These are phyloP conservation scores for Butorides virescens DNA, from an alignment of 2,113 vertebrate species.

Conservation along the genomic window DNA sequence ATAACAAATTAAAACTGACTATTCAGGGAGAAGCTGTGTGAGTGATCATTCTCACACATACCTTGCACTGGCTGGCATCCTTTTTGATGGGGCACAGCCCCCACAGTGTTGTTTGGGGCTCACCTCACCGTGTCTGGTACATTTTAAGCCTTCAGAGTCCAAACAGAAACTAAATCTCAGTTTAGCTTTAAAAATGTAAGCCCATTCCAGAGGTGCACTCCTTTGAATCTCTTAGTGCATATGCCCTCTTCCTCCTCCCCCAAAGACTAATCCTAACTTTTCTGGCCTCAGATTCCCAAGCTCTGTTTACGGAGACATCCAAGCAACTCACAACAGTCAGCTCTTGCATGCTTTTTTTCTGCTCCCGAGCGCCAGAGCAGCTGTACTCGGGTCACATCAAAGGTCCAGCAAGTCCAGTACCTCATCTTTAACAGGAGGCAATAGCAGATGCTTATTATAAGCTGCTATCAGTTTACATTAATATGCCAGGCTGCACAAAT, in stretches of 20 bases:
- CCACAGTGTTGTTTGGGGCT: neutral
- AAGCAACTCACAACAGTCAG: neutral
- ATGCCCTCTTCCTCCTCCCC: neutral
- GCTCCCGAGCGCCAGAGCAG: neutral
- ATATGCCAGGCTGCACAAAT: constrained; percentile 58
- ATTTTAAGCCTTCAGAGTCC: neutral
- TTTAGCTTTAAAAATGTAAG: neutral
- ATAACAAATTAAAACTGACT: constrained; percentile 21
- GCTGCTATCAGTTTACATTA: constrained; percentile 57
- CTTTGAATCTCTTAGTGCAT: rapidly evolving
- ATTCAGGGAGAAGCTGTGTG: neutral
- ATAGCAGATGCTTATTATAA: constrained; percentile 56
- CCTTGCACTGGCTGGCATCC: neutral
- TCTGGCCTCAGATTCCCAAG: neutral
- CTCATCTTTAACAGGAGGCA: constrained; percentile 22
- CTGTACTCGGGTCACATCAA: constrained; percentile 23
- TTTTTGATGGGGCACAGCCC: neutral
- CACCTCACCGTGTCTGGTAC: neutral
- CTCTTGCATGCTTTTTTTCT: neutral
- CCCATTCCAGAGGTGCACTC: neutral
- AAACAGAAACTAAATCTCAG: neutral
- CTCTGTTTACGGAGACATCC: neutral
- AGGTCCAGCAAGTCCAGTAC: constrained; percentile 20
- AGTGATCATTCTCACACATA: neutral
- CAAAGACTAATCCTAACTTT: neutral